Conservation (phyloP, 2,888 invertebrate genomes). For the Apomyelois bistriatella region DNA sequence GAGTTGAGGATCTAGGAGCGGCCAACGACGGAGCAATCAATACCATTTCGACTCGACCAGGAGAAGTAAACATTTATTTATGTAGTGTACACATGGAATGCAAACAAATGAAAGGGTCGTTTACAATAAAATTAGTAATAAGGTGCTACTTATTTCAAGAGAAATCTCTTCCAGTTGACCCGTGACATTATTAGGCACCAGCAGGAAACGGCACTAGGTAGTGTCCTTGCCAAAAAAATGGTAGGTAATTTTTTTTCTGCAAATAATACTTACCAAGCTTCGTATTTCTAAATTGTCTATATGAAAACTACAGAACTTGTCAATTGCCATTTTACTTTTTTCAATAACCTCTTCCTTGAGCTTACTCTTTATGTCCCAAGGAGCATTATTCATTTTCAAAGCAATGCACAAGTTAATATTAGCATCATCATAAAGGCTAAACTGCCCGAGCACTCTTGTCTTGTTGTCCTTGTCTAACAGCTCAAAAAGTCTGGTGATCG, state of each 20-base stretch:
- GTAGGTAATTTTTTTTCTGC: neutral
- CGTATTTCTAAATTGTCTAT: neutral
- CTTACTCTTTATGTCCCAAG: constrained; percentile 30
- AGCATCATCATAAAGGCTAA: constrained; percentile 35
- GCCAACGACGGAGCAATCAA: no score
- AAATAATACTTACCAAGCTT: constrained; percentile 1
- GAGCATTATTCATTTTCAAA: constrained; percentile 44
- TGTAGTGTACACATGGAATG: no score
- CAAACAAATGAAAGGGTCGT: no score
- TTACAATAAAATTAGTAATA: no score
- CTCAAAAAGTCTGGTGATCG: constrained; percentile 44
- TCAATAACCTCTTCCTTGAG: constrained; percentile 32
- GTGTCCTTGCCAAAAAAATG: no score
- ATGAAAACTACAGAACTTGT: neutral
- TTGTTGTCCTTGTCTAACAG: constrained; percentile 43
- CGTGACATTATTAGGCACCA: no score
- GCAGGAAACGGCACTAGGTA: no score
- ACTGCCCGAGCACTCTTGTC: constrained; percentile 39
- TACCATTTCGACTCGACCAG: no score
- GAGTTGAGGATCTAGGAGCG: no score
- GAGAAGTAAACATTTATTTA: no score
- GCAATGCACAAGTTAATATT: constrained; percentile 45
- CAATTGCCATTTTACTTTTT: constrained; percentile 30
- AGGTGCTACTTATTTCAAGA: no score
- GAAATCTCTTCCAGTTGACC: no score